Base-by-base conservation (phyloP, 53 echinoderm and acorn worm species). In the Temnopleurus reevesii region DNA sequence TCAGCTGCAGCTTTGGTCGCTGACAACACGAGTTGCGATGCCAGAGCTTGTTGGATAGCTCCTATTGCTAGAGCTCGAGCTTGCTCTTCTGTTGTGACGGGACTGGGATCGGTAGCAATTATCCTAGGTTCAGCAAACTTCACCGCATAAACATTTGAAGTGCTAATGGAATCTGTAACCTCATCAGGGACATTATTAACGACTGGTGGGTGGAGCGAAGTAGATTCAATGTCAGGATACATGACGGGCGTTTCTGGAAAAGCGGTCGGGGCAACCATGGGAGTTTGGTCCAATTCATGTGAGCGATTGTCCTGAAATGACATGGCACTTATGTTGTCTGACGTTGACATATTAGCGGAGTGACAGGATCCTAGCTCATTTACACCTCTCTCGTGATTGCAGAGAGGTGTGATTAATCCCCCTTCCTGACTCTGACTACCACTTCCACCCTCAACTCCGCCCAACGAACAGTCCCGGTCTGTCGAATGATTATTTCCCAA, bases 301-400 rank as follows among this genome's bases (percentile, higher is more conserved):
- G 27, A 10, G 19, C 2, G 13, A 46, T 28, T 23, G 19, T 26
- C 71, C 71, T 5, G 45, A 29, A 47, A 35, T 33, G 61, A 46
- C 23, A 45, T 26, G 59, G 43, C 86, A 60, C 58, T 87, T 71
- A 87, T 87, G 88, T 66, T 87, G 88, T 51, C 88, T n/a, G n/a
- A n/a, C 35, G 88, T 49, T 66, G 88, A 87, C 71, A 87, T 66
- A 23, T 35, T 61, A 13, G 41, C 45, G 10, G 59, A n/a, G 7
- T 66, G 88, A 87, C 71, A 66, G 71, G 88, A 66, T 34, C 71
- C 88, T 34, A n/a, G 88, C 88, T 66, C 71, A 51, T 87, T 87
- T 66, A 66, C 53, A 17, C 34, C 7, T 59, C 61, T 34, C 88
- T 66, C 38, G 76, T 66, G 65, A 87, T 87, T 71, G 8, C 34